These are phyloP conservation scores for Drosophila atripex DNA, from an alignment of 2,888 invertebrate species.

Conservation along the genomic window DNA sequence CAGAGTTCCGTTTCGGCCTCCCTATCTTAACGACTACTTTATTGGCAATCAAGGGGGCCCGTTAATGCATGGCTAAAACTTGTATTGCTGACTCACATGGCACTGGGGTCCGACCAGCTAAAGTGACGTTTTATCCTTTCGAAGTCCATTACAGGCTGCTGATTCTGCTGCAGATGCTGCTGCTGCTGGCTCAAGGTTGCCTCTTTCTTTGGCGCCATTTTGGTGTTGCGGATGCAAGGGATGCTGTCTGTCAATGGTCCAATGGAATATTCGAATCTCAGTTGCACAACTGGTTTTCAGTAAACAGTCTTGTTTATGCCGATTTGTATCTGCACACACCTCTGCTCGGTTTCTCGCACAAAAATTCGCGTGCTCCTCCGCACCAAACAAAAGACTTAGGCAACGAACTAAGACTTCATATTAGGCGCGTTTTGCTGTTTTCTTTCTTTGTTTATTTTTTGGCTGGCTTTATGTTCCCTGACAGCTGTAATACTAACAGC, in stretches of 20 bases:
- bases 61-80: conserved; percentile 23
- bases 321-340: conserved; percentile 45
- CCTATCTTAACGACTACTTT: conserved; percentile 36
- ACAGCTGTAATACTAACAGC: conserved; percentile 53
- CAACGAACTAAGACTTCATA: conserved; percentile 59
- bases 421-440: conserved; percentile 26
- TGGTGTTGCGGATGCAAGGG: conserved; percentile 14
- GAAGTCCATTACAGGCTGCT: conserved; percentile 72
- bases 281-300: conserved; percentile 73
- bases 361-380: conserved; percentile 57
- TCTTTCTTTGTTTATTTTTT: conserved; percentile 6
- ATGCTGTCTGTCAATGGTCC: conserved; percentile 28
- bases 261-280: conserved; percentile 51
- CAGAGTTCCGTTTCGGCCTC: conserved; percentile 40
- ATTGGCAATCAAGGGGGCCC: conserved; percentile 31
- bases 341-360: conserved; percentile 41
- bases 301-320: conserved; percentile 67
- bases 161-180: conserved; percentile 55
- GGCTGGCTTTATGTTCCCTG: neutral
- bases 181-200: conserved; percentile 67
- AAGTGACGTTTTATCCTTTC: conserved; percentile 82
- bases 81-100: conserved; percentile 78
- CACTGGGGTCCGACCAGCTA: conserved; percentile 82
- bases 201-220: conserved; percentile 77
- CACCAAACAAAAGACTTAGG: conserved; percentile 66